Conservation (phyloP, 1,140 invertebrate genomes). For the Zaprionus nigranus region DNA sequence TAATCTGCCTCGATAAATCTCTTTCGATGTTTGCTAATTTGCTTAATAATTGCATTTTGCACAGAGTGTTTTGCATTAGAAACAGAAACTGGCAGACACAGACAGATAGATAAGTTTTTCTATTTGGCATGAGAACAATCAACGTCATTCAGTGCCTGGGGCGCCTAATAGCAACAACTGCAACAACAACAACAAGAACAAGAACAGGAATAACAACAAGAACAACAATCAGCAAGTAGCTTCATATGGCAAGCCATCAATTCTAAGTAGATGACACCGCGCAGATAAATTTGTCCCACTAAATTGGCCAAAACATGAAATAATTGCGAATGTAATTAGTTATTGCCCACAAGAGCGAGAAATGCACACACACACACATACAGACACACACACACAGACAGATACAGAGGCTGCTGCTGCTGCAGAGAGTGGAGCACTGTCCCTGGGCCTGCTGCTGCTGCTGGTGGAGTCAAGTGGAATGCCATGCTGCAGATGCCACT, state of each 20-base stretch:
- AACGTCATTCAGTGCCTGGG: conserved; percentile 64
- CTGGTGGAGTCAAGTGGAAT: conserved; percentile 81
- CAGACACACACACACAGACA: conserved; percentile 31
- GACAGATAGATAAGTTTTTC: conserved; percentile 44
- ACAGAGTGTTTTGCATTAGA: conserved; percentile 58
- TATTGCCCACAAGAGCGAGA: conserved; percentile 82
- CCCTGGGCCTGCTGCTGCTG: conserved; percentile 17
- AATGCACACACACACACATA: conserved; percentile 41
- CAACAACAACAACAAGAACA: conserved; percentile 35
- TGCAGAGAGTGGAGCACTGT: conserved; percentile 25
- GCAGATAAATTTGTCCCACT: conserved; percentile 84
- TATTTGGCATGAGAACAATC: conserved; percentile 71
- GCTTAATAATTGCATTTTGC: conserved; percentile 78
- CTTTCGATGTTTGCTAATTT: conserved; percentile 79
- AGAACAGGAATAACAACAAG: conserved; percentile 31
- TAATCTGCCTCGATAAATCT: conserved; percentile 59
- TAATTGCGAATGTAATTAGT: conserved; percentile 85
- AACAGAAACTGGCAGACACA: conserved; percentile 37
- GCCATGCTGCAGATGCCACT: conserved; percentile 82
- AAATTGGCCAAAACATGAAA: conserved; percentile 85
- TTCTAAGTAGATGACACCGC: conserved; percentile 84
- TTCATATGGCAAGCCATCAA: conserved; percentile 80
- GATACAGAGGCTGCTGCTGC: conserved; percentile 29
- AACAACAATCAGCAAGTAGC: conserved; percentile 39
- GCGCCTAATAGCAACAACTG: conserved; percentile 69